Evolutionary conservation across 2,888 invertebrate species (phyloP), one percentile per base, ranked within the genome.

Genomic region (Cephus sareptanus): DNA sequence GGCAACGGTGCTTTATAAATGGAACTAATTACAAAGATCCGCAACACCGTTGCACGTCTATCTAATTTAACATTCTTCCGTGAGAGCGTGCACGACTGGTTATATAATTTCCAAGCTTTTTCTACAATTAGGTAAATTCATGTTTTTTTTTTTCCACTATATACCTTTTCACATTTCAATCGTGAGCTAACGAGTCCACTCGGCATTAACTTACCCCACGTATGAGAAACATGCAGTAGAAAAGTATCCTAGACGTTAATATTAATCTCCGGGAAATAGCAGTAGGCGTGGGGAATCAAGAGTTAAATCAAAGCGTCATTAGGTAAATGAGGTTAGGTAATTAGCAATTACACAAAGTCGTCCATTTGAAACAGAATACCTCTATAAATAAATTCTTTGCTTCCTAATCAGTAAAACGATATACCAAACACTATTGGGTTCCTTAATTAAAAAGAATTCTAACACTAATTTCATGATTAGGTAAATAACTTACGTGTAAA

Each of bases 1-100:
- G 84, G 86, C 84, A 83, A 83, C 81, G 81, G 82, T 83, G 83
- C 84, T 84, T 85, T 84, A 83, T 85, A 88, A 88, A 88, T 87
- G 87, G 84, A 85, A 89, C 89, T 89, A 89, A 90, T 90, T 89
- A 89, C 87, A 86, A 87, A 87, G 88, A 88, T 88, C 81, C 77
- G 84, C 84, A 74, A 87, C 86, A 86, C 85, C 83, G 83, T 83
- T 13, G 80, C 81, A 82, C 85, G 85, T 87, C 84, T 85, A 86
- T 87, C 84, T 85, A 85, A 85, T 84, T 86, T 84, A 73, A 74
- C 71, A 34, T 71, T 23, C 12, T 71, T 71, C 2, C 71, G 23
- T 15, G 23, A 56, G 23, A 23, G 56, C 56, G 56, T 56, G 56
- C 56, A 56, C 56, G 56, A 23, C 56, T 56, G 56, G 56, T 56